Base-by-base conservation (phyloP, 2,888 invertebrate species). In the Perithous albicinctus region DNA sequence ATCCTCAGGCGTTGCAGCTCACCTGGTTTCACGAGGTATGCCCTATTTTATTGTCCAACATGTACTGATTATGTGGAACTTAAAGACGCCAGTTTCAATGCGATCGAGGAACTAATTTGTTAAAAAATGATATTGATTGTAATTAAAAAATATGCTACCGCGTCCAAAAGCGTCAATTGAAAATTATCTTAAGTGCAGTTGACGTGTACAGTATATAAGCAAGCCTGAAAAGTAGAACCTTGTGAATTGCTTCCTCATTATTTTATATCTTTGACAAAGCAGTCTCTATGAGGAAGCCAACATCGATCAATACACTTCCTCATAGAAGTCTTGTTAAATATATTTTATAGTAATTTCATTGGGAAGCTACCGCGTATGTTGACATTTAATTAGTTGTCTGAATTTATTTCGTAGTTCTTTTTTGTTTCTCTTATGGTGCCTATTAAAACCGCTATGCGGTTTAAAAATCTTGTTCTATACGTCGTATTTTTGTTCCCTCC, bases 1-100 rank as follows among this genome's bases (percentile, higher is more conserved):
- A 97, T 93, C 97, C 97, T 18, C 96, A 96, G 89, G 95, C 96
- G 54, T 96, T 97, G 93, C 96, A 97, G 90, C 95, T 97, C 88
- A 95, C 96, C 84, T 97, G 97, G 97, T 97, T 96, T 92, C 97
- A 97, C 93, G 96, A 96, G 92, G 97, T 97, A 94, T 96, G 96
- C 23, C 61, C 48, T 51, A 72, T 63, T 26, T n/a, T 46, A 15
- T 72, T 41, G 18, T 8, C 6, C 10, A 29, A 18, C 29, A 10
- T 48, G 4, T 18, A 56, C 29, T 29, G 2, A 6, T 3, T 56
- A 29, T 29, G n/a, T 66, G n/a, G 1, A 29, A 48, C 29, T 46
- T 48, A 12, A 38, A 38, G 15, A 63, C 43, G 48, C 35, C 32
- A 18, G 18, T 26, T 46, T 26, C 29, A 3, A 41, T 15, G 6